phyloP scores from a whole-genome alignment of 2,113 vertebrate genomes.

The Macrotus californicus region DNA sequence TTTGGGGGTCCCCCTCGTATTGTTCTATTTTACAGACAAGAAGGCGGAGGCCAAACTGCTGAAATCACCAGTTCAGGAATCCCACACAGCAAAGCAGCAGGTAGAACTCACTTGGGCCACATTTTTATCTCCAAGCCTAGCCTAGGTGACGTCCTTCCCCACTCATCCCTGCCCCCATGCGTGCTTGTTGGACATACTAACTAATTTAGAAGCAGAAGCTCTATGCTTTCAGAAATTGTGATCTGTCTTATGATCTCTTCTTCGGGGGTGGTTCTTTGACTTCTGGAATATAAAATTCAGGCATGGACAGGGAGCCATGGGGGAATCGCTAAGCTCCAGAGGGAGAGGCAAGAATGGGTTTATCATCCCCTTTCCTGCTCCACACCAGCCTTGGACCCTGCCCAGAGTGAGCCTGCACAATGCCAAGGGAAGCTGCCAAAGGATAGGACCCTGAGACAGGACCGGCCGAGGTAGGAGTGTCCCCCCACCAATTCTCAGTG shows the following conservation, averaged over 20 bases:
- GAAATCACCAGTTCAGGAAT: neutral
- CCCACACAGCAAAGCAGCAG: neutral
- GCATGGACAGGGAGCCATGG: neutral
- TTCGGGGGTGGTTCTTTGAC: neutral
- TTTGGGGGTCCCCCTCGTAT: too few species aligned
- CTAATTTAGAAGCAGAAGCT: neutral
- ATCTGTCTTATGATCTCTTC: neutral
- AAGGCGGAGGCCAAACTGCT: neutral
- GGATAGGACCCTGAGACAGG: neutral
- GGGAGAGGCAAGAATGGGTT: neutral
- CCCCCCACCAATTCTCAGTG: neutral
- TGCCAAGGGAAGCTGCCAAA: too few species aligned
- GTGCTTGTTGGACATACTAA: neutral
- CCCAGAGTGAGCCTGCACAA: neutral
- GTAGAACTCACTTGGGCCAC: neutral
- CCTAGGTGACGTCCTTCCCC: accelerated
- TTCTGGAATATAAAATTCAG: accelerated
- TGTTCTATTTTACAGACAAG: neutral
- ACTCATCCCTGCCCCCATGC: accelerated
- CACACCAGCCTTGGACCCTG: neutral
- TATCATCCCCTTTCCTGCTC: neutral
- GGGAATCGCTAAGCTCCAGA: neutral
- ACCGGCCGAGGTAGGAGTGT: accelerated
- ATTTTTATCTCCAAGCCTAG: neutral
- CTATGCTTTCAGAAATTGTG: neutral